Percentiles rank a stretch among this genome's conserved stretches.
These are phyloP conservation scores for Mohoua ochrocephala DNA, from an alignment of 2,113 vertebrate genomes.

Conservation along the genomic window DNA sequence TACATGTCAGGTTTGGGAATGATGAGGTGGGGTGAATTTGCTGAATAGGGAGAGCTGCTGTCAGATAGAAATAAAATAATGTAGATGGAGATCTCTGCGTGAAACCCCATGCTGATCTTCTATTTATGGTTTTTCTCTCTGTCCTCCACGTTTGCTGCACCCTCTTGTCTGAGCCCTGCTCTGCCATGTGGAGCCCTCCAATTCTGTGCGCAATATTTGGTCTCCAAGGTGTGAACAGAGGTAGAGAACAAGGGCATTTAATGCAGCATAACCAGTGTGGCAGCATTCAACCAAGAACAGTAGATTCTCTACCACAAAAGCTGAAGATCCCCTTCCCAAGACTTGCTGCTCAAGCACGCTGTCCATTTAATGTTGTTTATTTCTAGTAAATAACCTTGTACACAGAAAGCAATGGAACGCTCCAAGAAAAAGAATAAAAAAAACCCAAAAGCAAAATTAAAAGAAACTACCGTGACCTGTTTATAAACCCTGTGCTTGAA, in stretches of 20 bases:
- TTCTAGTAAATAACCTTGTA: background rate
- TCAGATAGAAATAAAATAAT: background rate
- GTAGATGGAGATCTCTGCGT: background rate
- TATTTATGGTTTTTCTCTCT: background rate
- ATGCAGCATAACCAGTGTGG: background rate
- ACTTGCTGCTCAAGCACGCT: background rate
- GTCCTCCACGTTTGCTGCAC: background rate
- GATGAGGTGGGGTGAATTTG: background rate
- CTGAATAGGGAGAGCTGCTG: background rate
- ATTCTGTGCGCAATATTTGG: background rate
- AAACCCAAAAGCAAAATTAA: background rate
- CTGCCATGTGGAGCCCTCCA: background rate
- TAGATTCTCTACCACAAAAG: background rate
- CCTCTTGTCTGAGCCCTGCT: background rate
- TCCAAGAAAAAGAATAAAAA: background rate
- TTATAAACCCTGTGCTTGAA: background rate
- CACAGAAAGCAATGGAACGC: constrained; percentile 4
- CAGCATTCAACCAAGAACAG: background rate
- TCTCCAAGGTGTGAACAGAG: background rate
- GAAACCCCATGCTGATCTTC: background rate
- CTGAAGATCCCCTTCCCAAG: background rate
- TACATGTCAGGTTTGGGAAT: background rate
- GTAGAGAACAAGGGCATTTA: background rate
- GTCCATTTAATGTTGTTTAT: accelerated
- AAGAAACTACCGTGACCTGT: background rate